Conservation (phyloP, 2,113 vertebrate genomes). For the Fregetta grallaria region DNA sequence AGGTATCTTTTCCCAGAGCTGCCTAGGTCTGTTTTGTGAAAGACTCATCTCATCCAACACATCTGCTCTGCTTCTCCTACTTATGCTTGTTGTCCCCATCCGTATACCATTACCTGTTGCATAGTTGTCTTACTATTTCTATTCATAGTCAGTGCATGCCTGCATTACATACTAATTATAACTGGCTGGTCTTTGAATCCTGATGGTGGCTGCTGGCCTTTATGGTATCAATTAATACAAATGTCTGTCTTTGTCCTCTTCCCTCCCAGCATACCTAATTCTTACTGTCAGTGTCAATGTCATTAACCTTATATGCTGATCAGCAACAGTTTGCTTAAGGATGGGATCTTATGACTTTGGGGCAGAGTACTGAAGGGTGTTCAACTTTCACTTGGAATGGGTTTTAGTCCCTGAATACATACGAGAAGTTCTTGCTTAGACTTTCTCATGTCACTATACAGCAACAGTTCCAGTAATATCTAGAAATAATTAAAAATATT, state of each 20-base stretch:
- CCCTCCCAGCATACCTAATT: rapidly evolving
- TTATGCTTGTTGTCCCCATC: not conserved
- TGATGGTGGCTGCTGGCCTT: not conserved
- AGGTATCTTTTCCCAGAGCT: not conserved
- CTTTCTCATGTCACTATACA: not conserved
- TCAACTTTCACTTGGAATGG: not conserved
- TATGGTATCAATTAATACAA: not conserved
- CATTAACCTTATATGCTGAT: not conserved
- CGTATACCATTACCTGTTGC: not conserved
- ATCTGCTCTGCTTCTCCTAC: not conserved
- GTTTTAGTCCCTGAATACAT: not conserved
- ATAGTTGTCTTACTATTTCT: not conserved
- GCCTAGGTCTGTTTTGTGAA: not conserved
- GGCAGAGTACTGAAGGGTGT: not conserved
- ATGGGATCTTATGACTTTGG: not conserved
- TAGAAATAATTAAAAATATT: not conserved
- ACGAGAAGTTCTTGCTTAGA: not conserved
- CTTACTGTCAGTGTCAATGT: not conserved
- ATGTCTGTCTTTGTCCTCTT: not conserved
- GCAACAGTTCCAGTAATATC: not conserved
- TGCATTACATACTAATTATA: not conserved
- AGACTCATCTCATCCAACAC: not conserved
- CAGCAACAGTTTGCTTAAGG: not conserved
- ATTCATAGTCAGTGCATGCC: not conserved
- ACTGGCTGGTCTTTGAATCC: not conserved